Conservation (phyloP, 37 sponge, comb jelly and placozoan species). For the Petrosia ficiformis region DNA sequence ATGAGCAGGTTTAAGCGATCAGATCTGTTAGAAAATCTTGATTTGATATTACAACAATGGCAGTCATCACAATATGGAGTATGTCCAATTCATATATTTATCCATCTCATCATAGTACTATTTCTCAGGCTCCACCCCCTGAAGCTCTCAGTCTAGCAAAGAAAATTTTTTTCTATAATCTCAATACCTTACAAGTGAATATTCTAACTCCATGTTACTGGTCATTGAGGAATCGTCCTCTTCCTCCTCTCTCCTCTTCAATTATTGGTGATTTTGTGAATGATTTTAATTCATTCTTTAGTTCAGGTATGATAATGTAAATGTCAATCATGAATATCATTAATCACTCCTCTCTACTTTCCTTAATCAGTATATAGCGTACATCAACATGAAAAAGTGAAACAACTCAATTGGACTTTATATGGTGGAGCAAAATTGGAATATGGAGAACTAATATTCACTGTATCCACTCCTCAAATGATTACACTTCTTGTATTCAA, state of each 20-base stretch:
- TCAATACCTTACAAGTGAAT: constrained; percentile 30
- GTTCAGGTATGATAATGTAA: constrained; percentile 11
- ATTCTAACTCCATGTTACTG: constrained; percentile 64
- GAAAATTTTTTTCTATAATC: constrained; percentile 38
- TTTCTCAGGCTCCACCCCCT: not conserved
- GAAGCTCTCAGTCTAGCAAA: constrained; percentile 30
- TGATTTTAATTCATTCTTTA: constrained; percentile 53
- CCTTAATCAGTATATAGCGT: not conserved
- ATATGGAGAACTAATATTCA: constrained; percentile 24
- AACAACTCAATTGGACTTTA: constrained; percentile 63
- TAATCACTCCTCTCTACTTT: not conserved
- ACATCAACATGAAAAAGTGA: constrained; percentile 47
- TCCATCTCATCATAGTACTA: not conserved
- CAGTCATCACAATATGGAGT: no score
- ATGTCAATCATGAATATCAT: not conserved
- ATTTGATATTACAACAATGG: constrained; percentile 41
- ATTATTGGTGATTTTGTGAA: constrained; percentile 39
- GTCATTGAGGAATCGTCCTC: constrained; percentile 33
- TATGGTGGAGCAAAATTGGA: constrained; percentile 54
- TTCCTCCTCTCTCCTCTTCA: constrained; percentile 33
- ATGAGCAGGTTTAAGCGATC: constrained; percentile 63
- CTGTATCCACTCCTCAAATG: constrained; percentile 70
- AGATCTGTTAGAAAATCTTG: constrained; percentile 57
- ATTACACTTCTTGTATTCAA: constrained; percentile 66
- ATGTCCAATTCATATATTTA: constrained; percentile 8